phyloP scores from a whole-genome alignment of 2,113 vertebrate genomes.

The Petrocephalus zakoni region DNA sequence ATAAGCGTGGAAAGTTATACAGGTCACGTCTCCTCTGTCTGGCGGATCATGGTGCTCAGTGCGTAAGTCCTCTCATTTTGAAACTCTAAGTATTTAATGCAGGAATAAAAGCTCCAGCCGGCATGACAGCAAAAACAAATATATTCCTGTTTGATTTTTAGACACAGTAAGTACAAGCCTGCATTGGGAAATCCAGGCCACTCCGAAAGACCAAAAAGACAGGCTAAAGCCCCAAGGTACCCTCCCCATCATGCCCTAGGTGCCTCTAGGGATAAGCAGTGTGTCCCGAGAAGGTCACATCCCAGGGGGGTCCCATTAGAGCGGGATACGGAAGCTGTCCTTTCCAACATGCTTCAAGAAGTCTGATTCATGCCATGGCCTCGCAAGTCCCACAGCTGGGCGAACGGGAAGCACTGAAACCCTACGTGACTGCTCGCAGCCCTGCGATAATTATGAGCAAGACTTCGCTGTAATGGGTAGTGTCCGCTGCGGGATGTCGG shows the following conservation, averaged over 20 bases:
- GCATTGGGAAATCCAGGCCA: not conserved
- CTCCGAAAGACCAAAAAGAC: not conserved
- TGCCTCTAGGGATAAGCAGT: not conserved
- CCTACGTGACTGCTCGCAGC: not conserved
- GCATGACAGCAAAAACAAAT: not conserved
- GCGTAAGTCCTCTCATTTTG: not conserved
- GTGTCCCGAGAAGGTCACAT: slow-evolving; percentile 4
- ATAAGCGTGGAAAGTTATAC: not conserved
- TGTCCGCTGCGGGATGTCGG: not conserved
- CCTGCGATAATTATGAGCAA: not conserved
- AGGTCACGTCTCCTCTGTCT: not conserved
- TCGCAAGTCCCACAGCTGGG: not conserved
- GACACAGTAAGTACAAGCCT: not conserved
- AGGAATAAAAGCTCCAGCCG: not conserved
- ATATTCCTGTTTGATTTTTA: not conserved
- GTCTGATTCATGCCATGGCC: not conserved
- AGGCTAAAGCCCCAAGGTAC: not conserved
- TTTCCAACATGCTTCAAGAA: slow-evolving; percentile 2
- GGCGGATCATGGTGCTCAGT: not conserved
- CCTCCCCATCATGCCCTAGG: not conserved
- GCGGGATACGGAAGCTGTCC: slow-evolving; percentile 20
- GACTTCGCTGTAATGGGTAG: not conserved
- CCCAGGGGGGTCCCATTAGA: slow-evolving; percentile 3
- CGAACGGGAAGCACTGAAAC: not conserved
- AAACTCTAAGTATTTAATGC: not conserved